Percentiles rank a stretch among this genome's conserved stretches.
These are phyloP conservation scores for Adineta ricciae DNA, from an alignment of 2,888 invertebrate genomes.

Conservation along the genomic window DNA sequence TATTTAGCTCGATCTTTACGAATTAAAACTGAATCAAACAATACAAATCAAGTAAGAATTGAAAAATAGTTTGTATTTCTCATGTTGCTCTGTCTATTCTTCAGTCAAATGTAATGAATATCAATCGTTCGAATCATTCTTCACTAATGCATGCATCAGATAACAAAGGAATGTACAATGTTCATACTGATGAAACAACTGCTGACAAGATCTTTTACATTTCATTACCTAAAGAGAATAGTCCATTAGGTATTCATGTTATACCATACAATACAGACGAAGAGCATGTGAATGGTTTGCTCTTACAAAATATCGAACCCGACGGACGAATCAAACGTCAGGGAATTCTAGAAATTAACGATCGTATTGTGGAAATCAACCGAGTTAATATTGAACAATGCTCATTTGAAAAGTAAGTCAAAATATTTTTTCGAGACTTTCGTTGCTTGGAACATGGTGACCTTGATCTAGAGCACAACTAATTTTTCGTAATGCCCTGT, in stretches of 20 bases:
- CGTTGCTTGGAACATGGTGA: neutral
- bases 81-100: neutral
- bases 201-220: neutral
- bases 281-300: conserved; percentile 1
- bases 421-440: neutral
- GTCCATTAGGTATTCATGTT: conserved; percentile 31
- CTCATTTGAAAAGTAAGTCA: conserved; percentile 5
- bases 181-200: neutral
- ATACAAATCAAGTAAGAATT: neutral
- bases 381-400: conserved; percentile 12
- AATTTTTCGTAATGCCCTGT: neutral
- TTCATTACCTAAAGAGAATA: neutral
- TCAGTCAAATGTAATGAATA: neutral
- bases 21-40: neutral
- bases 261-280: conserved; percentile 20
- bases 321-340: conserved; percentile 30
- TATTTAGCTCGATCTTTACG: conserved; percentile 21
- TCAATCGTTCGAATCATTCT: neutral
- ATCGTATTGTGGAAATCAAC: conserved; percentile 32
- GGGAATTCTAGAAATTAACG: conserved; percentile 22
- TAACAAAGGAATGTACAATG: conserved; percentile 3
- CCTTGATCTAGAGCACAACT: neutral
- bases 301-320: conserved; percentile 30
- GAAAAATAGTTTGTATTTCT: neutral
- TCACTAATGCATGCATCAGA: neutral